These are phyloP conservation scores for Orthosia cruda DNA, from an alignment of 2,888 invertebrate genomes.

Conservation along the genomic window DNA sequence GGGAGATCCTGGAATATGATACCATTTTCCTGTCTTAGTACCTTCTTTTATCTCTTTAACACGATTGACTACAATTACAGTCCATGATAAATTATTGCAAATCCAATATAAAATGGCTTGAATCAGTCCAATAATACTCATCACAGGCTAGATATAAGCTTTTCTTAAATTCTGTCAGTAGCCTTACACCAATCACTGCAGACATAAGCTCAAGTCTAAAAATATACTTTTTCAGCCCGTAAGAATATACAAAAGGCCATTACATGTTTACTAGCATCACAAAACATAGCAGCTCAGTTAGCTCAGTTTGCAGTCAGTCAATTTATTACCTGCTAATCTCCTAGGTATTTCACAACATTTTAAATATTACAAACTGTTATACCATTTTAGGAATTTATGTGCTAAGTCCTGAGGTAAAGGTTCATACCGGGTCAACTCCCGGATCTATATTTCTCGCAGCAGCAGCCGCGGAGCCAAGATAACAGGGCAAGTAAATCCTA, in stretches of 20 bases:
- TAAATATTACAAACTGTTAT: no score
- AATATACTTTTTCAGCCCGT: neutral
- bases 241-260: neutral
- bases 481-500: no score
- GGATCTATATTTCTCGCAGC: no score
- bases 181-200: neutral
- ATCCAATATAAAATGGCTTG: neutral
- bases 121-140: slow-evolving; percentile 3
- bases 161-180: neutral
- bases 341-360: neutral
- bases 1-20: slow-evolving; percentile 1
- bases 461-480: no score
- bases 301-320: neutral
- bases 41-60: slow-evolving; percentile 4
- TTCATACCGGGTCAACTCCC: no score
- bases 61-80: neutral
- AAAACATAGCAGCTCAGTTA: neutral
- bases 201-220: neutral
- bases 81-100: no score
- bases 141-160: neutral
- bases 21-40: slow-evolving; percentile 1
- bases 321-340: neutral
- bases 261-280: neutral
- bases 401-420: no score
- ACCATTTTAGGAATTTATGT: no score